Conservation (phyloP, 2,113 vertebrate genomes). For the Leuciscus idus region DNA sequence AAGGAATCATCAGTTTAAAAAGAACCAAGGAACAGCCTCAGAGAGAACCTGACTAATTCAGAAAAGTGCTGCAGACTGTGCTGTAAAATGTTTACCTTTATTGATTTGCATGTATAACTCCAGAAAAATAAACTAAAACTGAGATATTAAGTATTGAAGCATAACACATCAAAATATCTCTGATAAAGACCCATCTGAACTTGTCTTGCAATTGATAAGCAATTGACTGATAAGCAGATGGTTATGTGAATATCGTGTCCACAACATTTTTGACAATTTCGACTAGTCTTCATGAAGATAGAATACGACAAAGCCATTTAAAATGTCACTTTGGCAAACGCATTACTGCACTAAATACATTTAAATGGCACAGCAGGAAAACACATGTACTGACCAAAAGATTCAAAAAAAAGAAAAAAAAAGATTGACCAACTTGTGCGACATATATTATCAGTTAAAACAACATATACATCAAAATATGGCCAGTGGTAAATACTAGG, state of each 20-base stretch:
- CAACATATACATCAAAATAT: not conserved
- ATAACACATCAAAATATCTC: not conserved
- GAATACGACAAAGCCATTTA: not conserved
- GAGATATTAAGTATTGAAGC: too few relatives aligned
- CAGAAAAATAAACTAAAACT: not conserved
- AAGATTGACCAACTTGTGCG: not conserved
- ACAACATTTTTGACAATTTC: not conserved
- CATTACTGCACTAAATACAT: not conserved
- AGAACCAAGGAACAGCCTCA: not conserved
- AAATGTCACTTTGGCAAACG: not conserved
- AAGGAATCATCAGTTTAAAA: not conserved
- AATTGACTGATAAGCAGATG: not conserved
- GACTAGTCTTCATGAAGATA: not conserved
- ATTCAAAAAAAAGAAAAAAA: not conserved
- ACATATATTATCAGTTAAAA: not conserved
- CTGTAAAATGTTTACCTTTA: not conserved
- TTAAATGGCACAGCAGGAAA: too few relatives aligned
- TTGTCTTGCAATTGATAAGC: not conserved
- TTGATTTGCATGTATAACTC: not conserved
- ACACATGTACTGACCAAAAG: too few relatives aligned
- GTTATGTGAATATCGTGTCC: not conserved
- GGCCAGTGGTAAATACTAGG: not conserved
- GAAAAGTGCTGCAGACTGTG: not conserved
- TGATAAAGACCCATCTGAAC: not conserved
- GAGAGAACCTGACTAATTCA: not conserved